Base-by-base conservation (phyloP, 2,888 invertebrate genomes). In the Heliconius cydno region DNA sequence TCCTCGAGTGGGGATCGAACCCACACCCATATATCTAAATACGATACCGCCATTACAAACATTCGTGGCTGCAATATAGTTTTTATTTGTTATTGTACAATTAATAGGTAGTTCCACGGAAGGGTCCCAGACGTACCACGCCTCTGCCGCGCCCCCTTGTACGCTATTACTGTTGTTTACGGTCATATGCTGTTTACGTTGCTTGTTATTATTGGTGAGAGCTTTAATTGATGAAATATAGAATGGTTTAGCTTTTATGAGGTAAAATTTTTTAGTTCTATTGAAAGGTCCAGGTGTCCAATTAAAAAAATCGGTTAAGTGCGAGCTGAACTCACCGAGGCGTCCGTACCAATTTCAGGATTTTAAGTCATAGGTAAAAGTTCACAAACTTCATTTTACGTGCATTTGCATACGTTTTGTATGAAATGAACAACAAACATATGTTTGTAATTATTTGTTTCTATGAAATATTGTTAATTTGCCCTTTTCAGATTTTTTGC, bases 31-130 rank as follows among this genome's bases (percentile, higher is more conserved):
- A n/a, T n/a, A 60, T 73, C 73, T 19, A 73, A 57, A 73, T 60
- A 57, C 73, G 57, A 57, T 34, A 73, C 57, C 57, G 57, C 60
- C 6, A 60, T 73, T 60, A 57, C 34, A 57, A 73, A 57, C 34
- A 75, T 75, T 46, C 66, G 63, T 65, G 25, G 41, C 70, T 15
- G 25, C 70, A 70, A 70, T 70, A 70, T 70, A 41, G 41, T 70
- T 75, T 79, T 80, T 81, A 81, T 81, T 78, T 73, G 78, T 76
- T 76, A 81, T 80, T 80, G 78, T 80, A 81, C 68, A 81, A 81
- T 80, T 81, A 78, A 80, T 81, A 72, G 78, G 71, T 79, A 76
- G 80, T 81, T 81, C 65, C 73, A 80, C 80, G 76, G 68, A 78
- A 81, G 78, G 73, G 80, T 67, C 73, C 71, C 46, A 67, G 76